A percentile compares a stretch with the other conserved stretches of the same genome.
Conservation (phyloP, 2,888 invertebrate species). For the Bellardia bayeri region DNA sequence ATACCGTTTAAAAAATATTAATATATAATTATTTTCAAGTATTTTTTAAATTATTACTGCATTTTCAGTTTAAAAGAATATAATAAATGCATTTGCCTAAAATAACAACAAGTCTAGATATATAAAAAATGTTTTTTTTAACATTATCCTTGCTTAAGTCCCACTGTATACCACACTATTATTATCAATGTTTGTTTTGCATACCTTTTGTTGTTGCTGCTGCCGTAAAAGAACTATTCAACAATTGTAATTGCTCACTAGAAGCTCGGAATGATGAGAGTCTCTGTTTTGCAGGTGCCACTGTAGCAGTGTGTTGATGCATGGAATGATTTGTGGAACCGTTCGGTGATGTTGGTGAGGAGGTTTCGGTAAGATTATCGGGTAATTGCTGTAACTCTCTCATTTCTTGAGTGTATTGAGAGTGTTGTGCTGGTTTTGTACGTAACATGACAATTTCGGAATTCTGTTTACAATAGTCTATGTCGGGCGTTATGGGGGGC, state of each 20-base stretch:
- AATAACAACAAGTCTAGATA: too few relatives aligned
- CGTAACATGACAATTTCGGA: slow-evolving; percentile 84
- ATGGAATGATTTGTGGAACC: slow-evolving; percentile 60
- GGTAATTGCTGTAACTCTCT: slow-evolving; percentile 81
- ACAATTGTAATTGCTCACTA: slow-evolving; percentile 82
- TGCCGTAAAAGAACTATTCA: slow-evolving; percentile 75
- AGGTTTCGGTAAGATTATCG: slow-evolving; percentile 75
- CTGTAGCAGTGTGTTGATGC: slow-evolving; percentile 79
- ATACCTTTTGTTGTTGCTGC: slow-evolving; percentile 78
- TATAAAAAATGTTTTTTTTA: too few relatives aligned
- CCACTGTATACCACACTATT: slow-evolving; percentile 54
- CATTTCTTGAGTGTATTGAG: slow-evolving; percentile 78
- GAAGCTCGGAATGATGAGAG: slow-evolving; percentile 83
- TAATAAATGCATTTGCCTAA: too few relatives aligned
- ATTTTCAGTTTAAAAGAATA: too few relatives aligned
- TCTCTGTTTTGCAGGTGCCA: slow-evolving; percentile 83
- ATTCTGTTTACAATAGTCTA: slow-evolving; percentile 83
- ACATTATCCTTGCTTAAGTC: slow-evolving; percentile 22
- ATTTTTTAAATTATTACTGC: too few relatives aligned
- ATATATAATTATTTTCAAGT: too few relatives aligned
- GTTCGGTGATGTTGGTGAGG: slow-evolving; percentile 68
- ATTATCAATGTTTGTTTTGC: slow-evolving; percentile 67
- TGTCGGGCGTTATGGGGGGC: slow-evolving; percentile 82
- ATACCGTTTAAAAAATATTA: too few relatives aligned
- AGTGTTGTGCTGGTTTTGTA: slow-evolving; percentile 81